phyloP scores from a whole-genome alignment of 2,113 vertebrate species.

The Mugil cephalus region DNA sequence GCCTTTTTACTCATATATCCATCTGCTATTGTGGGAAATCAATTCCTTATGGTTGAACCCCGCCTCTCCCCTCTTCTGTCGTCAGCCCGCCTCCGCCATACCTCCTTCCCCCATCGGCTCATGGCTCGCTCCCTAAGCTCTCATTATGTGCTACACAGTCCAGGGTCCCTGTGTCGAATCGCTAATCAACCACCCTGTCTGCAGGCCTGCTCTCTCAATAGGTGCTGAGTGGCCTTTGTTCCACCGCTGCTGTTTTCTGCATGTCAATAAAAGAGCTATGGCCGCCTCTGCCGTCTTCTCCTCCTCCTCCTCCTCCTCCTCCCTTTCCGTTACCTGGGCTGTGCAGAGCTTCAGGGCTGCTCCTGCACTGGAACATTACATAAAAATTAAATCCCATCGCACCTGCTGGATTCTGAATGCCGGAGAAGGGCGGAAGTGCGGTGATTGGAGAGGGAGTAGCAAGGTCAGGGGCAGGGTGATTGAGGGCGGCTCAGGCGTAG shows the following conservation, averaged over 20 bases:
- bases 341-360: conserved; percentile 11
- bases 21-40: conserved; percentile 66
- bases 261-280: conserved; percentile 79
- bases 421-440: conserved; percentile 53
- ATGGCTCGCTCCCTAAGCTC: conserved; percentile 77
- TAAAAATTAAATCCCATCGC: conserved; percentile 52
- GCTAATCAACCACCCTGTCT: conserved; percentile 83
- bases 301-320: conserved; percentile 32
- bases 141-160: conserved; percentile 83
- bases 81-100: conserved; percentile 19
- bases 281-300: conserved; percentile 31
- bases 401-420: conserved; percentile 62
- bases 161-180: conserved; percentile 80
- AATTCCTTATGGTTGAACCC: conserved; percentile 65
- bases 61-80: conserved; percentile 41
- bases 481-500: conserved; percentile 62
- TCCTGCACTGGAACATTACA: conserved; percentile 32
- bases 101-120: conserved; percentile 70
- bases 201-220: conserved; percentile 75
- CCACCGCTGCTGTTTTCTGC: conserved; percentile 76
- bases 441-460: conserved; percentile 58
- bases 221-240: conserved; percentile 82
- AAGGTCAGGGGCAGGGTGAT: conserved; percentile 71
- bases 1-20: conserved; percentile 60
- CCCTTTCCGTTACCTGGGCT: conserved; percentile 44